phyloP scores from a whole-genome alignment of 2,113 vertebrate genomes.

The Laterallus jamaicensis region DNA sequence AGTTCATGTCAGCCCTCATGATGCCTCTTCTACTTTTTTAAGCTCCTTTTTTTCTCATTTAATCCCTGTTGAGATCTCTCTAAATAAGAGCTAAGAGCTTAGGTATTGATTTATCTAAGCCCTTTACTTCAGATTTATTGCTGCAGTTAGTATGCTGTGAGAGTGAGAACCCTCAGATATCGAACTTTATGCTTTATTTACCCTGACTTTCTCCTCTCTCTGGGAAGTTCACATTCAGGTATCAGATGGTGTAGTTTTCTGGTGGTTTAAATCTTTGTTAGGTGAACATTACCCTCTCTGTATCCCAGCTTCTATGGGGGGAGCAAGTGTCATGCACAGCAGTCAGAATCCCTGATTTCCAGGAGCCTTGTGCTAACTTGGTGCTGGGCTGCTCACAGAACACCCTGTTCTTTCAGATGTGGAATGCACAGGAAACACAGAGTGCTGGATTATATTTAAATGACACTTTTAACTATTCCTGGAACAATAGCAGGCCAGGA shows the following conservation, averaged over 20 bases:
- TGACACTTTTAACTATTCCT: neutral
- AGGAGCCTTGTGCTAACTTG: neutral
- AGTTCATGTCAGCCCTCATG: constrained; percentile 29
- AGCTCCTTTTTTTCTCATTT: constrained; percentile 45
- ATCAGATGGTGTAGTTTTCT: neutral
- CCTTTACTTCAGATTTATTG: constrained; percentile 55
- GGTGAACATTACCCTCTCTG: neutral
- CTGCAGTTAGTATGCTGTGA: constrained; percentile 26
- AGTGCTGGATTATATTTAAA: neutral
- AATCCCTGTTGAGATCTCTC: constrained; percentile 52
- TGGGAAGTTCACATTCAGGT: neutral
- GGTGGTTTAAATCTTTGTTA: neutral
- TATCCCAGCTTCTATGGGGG: neutral
- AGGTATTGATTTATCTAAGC: constrained; percentile 52
- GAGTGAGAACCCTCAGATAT: constrained; percentile 29
- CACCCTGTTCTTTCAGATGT: neutral
- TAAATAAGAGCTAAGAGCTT: constrained; percentile 64
- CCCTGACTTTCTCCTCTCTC: neutral
- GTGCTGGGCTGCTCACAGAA: neutral
- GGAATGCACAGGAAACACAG: neutral
- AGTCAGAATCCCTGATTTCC: neutral
- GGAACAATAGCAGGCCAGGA: neutral
- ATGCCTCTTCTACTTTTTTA: constrained; percentile 49
- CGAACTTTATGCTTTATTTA: constrained; percentile 3
- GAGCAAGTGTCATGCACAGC: neutral